Evolutionary conservation across 1,140 invertebrate genomes (phyloP).

Genomic region (Drosophila trapezifrons): DNA sequence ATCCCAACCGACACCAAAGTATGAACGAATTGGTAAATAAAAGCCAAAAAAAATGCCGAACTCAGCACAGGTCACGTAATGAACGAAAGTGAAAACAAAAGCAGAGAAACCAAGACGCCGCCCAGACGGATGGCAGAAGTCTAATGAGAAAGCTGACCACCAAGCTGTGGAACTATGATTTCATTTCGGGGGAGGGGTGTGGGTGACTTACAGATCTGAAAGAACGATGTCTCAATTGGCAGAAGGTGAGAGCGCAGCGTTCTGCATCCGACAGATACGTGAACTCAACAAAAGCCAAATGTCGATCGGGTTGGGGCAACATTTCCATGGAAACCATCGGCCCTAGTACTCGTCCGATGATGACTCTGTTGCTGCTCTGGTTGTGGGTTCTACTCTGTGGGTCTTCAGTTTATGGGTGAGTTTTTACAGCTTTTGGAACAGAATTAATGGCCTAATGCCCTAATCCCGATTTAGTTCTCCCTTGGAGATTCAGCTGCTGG

Average conservation of each 20-base stretch:
- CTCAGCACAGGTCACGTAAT: slow-evolving; percentile 62
- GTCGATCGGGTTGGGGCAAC: slow-evolving; percentile 55
- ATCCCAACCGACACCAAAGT: slow-evolving; percentile 7
- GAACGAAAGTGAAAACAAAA: slow-evolving; percentile 65
- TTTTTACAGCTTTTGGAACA: background rate
- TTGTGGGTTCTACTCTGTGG: slow-evolving; percentile 39
- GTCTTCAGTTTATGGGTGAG: slow-evolving; percentile 47
- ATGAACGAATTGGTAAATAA: slow-evolving; percentile 28
- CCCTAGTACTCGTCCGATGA: slow-evolving; percentile 48
- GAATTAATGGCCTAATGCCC: background rate
- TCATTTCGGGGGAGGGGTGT: background rate
- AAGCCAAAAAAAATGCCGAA: slow-evolving; percentile 32
- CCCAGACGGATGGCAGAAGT: slow-evolving; percentile 24
- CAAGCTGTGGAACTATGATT: slow-evolving; percentile 53
- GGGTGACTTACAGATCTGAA: slow-evolving; percentile 33
- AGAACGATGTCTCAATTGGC: slow-evolving; percentile 58
- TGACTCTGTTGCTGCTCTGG: slow-evolving; percentile 37
- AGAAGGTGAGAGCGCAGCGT: slow-evolving; percentile 55
- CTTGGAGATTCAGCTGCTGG: slow-evolving; percentile 61
- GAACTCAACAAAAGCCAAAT: slow-evolving; percentile 74
- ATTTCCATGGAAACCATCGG: slow-evolving; percentile 71
- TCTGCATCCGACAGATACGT: slow-evolving; percentile 65
- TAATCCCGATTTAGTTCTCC: slow-evolving; percentile 35
- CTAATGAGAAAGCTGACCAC: slow-evolving; percentile 74
- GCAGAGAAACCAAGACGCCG: slow-evolving; percentile 28